These are phyloP conservation scores for Leptodactylus fuscus DNA, from an alignment of 2,113 vertebrate species.

Conservation along the genomic window DNA sequence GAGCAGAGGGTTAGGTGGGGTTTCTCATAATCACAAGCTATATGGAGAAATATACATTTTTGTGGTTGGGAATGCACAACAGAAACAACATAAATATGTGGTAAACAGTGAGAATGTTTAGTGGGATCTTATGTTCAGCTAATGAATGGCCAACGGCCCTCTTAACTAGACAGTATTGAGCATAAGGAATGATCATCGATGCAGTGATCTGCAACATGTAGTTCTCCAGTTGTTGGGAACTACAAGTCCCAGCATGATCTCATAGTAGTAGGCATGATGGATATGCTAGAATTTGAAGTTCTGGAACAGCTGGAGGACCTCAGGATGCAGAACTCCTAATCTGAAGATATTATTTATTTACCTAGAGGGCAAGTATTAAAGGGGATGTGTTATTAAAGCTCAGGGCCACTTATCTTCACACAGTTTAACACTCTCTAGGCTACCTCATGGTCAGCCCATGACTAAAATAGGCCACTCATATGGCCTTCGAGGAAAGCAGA, in stretches of 20 bases:
- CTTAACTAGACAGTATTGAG: neutral
- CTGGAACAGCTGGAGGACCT: no score
- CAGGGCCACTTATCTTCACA: neutral
- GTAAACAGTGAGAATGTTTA: neutral
- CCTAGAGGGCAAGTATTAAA: neutral
- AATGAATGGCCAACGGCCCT: neutral
- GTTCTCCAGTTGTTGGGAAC: neutral
- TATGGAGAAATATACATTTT: conserved; percentile 13
- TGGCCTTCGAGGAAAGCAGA: neutral
- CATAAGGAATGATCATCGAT: neutral
- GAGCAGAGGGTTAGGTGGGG: conserved; percentile 33
- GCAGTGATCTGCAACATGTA: neutral
- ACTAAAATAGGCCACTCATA: neutral
- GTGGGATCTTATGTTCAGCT: neutral
- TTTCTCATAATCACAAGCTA: neutral
- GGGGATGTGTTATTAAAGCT: no score
- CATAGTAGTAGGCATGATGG: no score
- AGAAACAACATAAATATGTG: conserved; percentile 18
- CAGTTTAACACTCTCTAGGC: neutral
- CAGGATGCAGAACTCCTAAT: no score
- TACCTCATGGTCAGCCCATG: neutral
- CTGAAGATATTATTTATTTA: no score
- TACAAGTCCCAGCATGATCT: neutral
- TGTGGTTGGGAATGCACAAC: neutral
- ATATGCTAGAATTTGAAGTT: no score